These are phyloP conservation scores for Vombatus ursinus DNA, from an alignment of 2,113 vertebrate genomes.

Conservation along the genomic window DNA sequence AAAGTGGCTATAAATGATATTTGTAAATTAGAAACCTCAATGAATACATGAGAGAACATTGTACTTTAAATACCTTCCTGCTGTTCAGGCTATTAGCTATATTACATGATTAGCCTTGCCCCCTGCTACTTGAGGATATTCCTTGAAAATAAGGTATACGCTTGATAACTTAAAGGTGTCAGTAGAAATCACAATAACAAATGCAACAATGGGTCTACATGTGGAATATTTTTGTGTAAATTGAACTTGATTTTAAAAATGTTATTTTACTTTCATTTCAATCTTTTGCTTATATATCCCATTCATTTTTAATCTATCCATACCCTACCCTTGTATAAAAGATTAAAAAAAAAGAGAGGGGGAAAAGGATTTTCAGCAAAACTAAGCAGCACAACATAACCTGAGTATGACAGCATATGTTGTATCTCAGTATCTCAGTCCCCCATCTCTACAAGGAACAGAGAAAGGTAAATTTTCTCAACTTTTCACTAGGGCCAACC, in stretches of 20 bases:
- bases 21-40: neutral
- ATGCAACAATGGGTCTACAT: neutral
- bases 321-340: neutral
- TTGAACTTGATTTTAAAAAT: neutral
- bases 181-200: slow-evolving; percentile 32
- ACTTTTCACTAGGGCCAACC: too few species aligned
- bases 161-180: slow-evolving; percentile 12
- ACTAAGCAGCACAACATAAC: neutral
- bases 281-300: neutral
- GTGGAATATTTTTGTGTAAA: slow-evolving; percentile 10
- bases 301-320: neutral
- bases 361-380: neutral
- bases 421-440: neutral
- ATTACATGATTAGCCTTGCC: neutral
- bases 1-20: neutral
- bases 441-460: neutral
- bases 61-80: neutral
- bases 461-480: neutral
- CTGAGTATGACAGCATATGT: neutral
- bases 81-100: neutral
- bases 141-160: neutral
- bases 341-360: neutral
- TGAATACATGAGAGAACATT: neutral
- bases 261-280: neutral
- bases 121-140: neutral